A percentile compares a stretch with the other conserved stretches of the same genome.
Evolutionary conservation across 2,113 vertebrate species (phyloP).

Genomic region (Antechinus flavipes): DNA sequence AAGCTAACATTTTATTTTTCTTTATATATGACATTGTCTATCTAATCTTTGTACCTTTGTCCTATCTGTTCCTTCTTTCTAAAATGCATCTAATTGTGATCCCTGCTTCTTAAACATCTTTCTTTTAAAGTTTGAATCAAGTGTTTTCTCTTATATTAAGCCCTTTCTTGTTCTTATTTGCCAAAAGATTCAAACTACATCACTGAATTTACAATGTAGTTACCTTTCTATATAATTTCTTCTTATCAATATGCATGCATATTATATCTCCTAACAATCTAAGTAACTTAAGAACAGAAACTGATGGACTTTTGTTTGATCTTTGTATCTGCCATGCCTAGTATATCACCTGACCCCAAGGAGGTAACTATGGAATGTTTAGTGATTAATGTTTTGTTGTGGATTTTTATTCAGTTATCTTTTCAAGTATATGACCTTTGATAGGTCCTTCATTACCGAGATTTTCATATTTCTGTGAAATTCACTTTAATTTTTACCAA

Average conservation of each 20-base stretch:
- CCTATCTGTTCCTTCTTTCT: neutral
- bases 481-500: neutral
- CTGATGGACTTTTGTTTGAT: neutral
- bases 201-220: neutral
- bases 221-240: neutral
- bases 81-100: neutral
- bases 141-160: neutral
- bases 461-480: neutral
- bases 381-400: neutral
- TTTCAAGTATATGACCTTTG: neutral
- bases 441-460: neutral
- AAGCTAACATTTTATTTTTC: neutral
- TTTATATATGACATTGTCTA: neutral
- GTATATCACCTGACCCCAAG: neutral
- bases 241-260: neutral
- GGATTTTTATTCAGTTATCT: neutral
- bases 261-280: neutral
- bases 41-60: neutral
- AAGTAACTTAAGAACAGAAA: neutral
- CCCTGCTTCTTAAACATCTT: neutral
- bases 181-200: neutral
- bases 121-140: neutral
- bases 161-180: neutral
- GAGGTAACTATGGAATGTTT: neutral
- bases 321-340: neutral